phyloP scores from a whole-genome alignment of 2,888 invertebrate species.

The Steromphala cineraria region DNA sequence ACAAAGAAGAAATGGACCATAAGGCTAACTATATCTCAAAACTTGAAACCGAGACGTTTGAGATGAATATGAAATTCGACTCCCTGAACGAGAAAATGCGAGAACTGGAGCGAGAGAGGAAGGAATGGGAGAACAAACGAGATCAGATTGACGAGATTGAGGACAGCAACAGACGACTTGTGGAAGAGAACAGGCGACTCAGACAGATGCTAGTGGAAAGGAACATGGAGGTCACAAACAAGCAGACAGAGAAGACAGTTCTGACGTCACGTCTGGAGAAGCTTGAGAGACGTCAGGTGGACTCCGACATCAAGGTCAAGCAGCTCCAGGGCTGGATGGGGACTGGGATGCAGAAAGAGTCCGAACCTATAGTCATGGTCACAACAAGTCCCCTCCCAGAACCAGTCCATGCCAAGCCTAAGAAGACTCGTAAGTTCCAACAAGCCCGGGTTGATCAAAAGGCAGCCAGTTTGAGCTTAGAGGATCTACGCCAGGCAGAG shows the following conservation, averaged over 20 bases:
- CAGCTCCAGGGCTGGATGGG: conserved; percentile 57
- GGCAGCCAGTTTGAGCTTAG: neutral
- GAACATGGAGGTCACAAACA: conserved; percentile 39
- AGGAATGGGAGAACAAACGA: conserved; percentile 31
- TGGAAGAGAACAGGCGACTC: conserved; percentile 39
- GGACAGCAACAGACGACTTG: conserved; percentile 29
- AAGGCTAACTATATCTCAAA: conserved; percentile 41
- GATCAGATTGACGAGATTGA: conserved; percentile 21
- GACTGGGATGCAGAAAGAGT: neutral
- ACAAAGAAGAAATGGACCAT: conserved; percentile 45
- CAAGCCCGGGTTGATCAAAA: neutral
- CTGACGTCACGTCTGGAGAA: conserved; percentile 27
- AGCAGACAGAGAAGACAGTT: conserved; percentile 29
- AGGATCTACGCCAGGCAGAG: neutral
- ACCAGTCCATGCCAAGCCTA: neutral
- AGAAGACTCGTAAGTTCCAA: neutral
- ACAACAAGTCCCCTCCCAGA: neutral
- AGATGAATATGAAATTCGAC: conserved; percentile 52
- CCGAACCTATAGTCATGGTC: neutral
- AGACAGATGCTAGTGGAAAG: conserved; percentile 42
- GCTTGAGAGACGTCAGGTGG: conserved; percentile 48
- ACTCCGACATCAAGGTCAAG: conserved; percentile 46
- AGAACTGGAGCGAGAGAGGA: conserved; percentile 52
- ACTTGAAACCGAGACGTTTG: conserved; percentile 51
- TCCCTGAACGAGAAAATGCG: conserved; percentile 46